Evolutionary conservation across 2,113 vertebrate species (phyloP).

Genomic region (Sebastes schlegelii): DNA sequence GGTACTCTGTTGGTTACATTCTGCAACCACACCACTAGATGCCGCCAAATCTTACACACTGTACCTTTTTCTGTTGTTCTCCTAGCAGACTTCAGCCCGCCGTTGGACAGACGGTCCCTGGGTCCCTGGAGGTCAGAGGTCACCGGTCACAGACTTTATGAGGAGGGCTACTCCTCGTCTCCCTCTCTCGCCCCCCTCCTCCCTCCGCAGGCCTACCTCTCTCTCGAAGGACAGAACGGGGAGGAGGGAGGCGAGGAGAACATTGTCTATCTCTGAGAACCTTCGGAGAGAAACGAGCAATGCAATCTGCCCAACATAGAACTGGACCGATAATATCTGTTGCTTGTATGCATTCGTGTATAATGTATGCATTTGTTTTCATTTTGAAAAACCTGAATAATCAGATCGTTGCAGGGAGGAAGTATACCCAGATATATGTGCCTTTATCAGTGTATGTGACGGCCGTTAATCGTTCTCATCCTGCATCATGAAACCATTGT

Average conservation of each 20-base stretch:
- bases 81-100: conserved; percentile 59
- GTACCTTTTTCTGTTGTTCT: conserved; percentile 12
- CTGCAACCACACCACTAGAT: too few species aligned
- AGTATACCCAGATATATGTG: conserved; percentile 35
- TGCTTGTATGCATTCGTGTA: conserved; percentile 30
- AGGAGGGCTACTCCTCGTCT: conserved; percentile 63
- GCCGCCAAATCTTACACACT: too few species aligned
- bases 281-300: background rate
- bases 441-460: conserved; percentile 48
- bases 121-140: conserved; percentile 69
- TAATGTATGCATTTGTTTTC: conserved; percentile 15
- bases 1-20: too few species aligned
- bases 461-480: conserved; percentile 37
- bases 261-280: conserved; percentile 78
- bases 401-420: background rate
- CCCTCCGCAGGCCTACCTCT: conserved; percentile 74
- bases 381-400: conserved; percentile 20
- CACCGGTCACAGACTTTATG: conserved; percentile 59
- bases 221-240: conserved; percentile 73
- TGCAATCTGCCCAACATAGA: conserved; percentile 31
- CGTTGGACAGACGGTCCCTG: conserved; percentile 39
- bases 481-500: conserved; percentile 55
- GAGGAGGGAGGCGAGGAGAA: conserved; percentile 79
- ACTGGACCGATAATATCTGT: conserved; percentile 42
- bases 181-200: conserved; percentile 74